A percentile compares a stretch with the other conserved stretches of the same genome.
Evolutionary conservation across 53 echinoderm and acorn worm species (phyloP).

Genomic region (Echinometra lucunter): DNA sequence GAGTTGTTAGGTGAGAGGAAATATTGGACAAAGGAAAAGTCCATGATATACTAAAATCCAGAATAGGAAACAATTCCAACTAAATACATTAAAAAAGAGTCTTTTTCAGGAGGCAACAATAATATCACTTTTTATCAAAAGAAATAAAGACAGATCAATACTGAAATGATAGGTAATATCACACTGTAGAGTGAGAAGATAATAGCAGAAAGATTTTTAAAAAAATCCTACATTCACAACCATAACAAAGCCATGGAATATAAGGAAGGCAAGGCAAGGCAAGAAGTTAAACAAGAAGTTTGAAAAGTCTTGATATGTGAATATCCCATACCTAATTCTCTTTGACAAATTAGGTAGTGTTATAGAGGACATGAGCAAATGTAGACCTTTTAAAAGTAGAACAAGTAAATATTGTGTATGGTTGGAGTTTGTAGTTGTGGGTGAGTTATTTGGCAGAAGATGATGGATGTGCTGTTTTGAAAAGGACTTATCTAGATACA

Average conservation of each 20-base stretch:
- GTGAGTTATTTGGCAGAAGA: slow-evolving; percentile 35
- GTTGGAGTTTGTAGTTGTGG: slow-evolving; percentile 9
- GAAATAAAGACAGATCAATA: neutral
- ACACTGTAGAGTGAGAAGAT: neutral
- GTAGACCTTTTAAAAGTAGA: slow-evolving; percentile 58
- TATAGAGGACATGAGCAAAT: slow-evolving; percentile 36
- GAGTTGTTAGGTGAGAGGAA: too few species aligned
- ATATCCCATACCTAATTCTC: slow-evolving; percentile 19
- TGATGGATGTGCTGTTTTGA: slow-evolving; percentile 55
- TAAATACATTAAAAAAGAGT: neutral
- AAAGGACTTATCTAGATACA: slow-evolving; percentile 45
- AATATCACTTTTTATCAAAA: neutral
- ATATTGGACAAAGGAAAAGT: too few species aligned
- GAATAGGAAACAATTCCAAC: too few species aligned
- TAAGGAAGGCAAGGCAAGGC: neutral
- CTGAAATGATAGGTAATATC: neutral
- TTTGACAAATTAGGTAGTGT: slow-evolving; percentile 64
- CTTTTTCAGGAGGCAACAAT: neutral
- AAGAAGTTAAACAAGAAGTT: neutral
- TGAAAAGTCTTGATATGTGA: neutral
- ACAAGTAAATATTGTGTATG: slow-evolving; percentile 54
- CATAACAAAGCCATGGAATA: neutral
- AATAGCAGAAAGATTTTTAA: neutral
- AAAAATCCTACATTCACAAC: neutral
- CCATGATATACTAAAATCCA: too few species aligned